phyloP scores from a whole-genome alignment of 2,888 invertebrate species.

The Leuctra nigra region DNA sequence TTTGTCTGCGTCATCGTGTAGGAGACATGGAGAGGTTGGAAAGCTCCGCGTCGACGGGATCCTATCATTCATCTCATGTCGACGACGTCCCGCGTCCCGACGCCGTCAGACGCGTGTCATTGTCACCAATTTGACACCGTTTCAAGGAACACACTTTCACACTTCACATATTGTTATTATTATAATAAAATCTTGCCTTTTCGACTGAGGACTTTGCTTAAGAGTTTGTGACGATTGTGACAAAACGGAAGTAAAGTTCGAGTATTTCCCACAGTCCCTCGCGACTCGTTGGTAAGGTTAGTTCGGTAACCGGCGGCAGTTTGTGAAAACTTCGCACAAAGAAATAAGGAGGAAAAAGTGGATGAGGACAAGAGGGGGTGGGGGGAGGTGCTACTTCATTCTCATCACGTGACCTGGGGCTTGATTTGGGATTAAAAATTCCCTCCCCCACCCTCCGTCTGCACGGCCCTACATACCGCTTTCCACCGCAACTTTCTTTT shows the following conservation, averaged over 20 bases:
- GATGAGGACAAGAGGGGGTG: constrained; percentile 4
- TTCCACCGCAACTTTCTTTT: not conserved
- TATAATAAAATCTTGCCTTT: constrained; percentile 14
- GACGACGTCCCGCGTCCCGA: too few species aligned
- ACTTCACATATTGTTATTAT: constrained; percentile 6
- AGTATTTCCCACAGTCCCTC: constrained; percentile 21
- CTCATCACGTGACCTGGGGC: constrained; percentile 24
- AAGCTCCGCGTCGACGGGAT: too few species aligned
- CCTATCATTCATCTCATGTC: too few species aligned
- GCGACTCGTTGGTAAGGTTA: constrained; percentile 20
- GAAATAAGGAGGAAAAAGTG: constrained; percentile 9
- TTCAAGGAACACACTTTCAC: constrained; percentile 5
- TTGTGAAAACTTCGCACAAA: constrained; percentile 22
- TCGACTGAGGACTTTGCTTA: constrained; percentile 9
- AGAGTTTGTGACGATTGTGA: constrained; percentile 19
- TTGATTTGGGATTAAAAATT: constrained; percentile 25
- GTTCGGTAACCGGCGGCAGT: constrained; percentile 21
- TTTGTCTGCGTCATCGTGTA: too few species aligned
- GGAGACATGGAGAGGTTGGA: too few species aligned
- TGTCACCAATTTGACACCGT: constrained; percentile 3
- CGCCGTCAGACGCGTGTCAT: too few species aligned
- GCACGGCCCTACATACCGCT: not conserved
- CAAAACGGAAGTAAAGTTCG: constrained; percentile 20
- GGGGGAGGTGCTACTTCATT: constrained; percentile 19
- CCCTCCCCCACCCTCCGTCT: constrained; percentile 9